These are phyloP conservation scores for Luperina nickerlii DNA, from an alignment of 2,888 invertebrate species.

Conservation along the genomic window DNA sequence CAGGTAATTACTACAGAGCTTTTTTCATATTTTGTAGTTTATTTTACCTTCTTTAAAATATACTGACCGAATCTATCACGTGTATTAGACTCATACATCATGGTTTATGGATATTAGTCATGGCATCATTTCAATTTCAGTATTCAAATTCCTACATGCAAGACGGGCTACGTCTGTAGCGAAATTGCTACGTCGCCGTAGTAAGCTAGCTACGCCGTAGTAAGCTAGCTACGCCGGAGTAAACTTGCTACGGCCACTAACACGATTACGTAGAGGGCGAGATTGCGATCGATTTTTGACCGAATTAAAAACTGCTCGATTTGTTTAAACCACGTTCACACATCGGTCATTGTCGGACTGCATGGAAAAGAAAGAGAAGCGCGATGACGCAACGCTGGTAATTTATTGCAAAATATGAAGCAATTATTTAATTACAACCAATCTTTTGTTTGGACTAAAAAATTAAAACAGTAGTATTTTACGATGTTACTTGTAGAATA, in stretches of 20 bases:
- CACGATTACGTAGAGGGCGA: conserved; percentile 23
- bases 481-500: too few relatives aligned
- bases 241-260: conserved; percentile 34
- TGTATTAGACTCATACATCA: conserved; percentile 10
- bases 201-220: conserved; percentile 42
- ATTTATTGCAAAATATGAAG: too few relatives aligned
- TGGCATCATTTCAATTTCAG: conserved; percentile 53
- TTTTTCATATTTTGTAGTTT: neutral
- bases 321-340: neutral
- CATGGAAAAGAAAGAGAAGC: too few relatives aligned
- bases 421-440: too few relatives aligned
- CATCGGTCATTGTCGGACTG: neutral
- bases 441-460: too few relatives aligned
- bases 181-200: conserved; percentile 39
- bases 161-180: conserved; percentile 29
- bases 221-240: conserved; percentile 31
- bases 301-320: conserved; percentile 10
- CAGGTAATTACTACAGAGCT: too few relatives aligned
- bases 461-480: too few relatives aligned
- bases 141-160: conserved; percentile 55
- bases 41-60: neutral
- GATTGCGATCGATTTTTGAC: conserved; percentile 30
- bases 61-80: conserved; percentile 10
- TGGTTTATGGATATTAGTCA: conserved; percentile 26
- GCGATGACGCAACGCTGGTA: too few relatives aligned